Percentiles rank a stretch among this genome's conserved stretches.
These are phyloP conservation scores for Solenopsis invicta DNA, from an alignment of 1,140 invertebrate genomes.

Conservation along the genomic window DNA sequence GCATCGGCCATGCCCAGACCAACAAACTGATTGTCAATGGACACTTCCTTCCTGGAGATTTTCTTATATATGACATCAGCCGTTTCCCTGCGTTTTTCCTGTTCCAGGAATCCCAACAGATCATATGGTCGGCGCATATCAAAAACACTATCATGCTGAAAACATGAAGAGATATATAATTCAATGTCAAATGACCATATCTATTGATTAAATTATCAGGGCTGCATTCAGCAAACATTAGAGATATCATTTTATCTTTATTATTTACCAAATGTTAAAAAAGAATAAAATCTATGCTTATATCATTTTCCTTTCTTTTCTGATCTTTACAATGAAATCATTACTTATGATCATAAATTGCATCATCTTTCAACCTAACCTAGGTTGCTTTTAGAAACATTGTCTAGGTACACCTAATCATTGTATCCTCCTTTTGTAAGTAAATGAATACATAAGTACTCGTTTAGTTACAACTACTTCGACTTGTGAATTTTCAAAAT, in stretches of 20 bases:
- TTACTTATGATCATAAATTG: too few species aligned
- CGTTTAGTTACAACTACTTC: too few species aligned
- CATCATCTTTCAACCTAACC: too few species aligned
- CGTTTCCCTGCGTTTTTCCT: conserved; percentile 91
- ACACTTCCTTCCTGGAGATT: conserved; percentile 88
- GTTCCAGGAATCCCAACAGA: conserved; percentile 93
- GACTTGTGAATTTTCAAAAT: too few species aligned
- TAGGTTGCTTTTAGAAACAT: too few species aligned
- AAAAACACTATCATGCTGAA: conserved; percentile 73
- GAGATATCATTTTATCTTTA: too few species aligned
- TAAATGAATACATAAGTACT: too few species aligned
- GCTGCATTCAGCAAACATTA: background rate
- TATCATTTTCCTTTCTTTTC: background rate
- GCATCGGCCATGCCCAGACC: conserved; percentile 87
- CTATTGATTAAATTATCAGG: background rate
- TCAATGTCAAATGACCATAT: background rate
- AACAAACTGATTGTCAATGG: conserved; percentile 90
- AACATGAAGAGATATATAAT: background rate
- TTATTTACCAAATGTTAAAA: too few species aligned
- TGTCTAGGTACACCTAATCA: too few species aligned
- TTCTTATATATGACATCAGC: conserved; percentile 90
- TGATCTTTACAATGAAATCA: too few species aligned
- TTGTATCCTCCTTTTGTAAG: too few species aligned
- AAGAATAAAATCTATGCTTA: background rate
- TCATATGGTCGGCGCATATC: conserved; percentile 92